Conservation (phyloP, 1,140 invertebrate genomes). For the Cydia splendana region DNA sequence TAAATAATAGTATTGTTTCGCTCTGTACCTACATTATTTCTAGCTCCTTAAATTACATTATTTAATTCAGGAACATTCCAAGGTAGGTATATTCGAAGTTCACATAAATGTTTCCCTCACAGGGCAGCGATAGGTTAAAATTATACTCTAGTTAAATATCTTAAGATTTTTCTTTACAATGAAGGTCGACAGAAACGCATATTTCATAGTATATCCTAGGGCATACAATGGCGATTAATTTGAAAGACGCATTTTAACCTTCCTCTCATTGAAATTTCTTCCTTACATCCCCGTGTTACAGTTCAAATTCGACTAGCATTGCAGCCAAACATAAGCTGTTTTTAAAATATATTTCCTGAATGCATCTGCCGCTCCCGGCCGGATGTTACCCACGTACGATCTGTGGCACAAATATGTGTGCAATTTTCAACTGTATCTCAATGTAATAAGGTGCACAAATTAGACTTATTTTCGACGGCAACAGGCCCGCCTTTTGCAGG, state of each 20-base stretch:
- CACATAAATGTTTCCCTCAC: too few species aligned
- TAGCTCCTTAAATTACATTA: too few species aligned
- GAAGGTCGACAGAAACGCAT: background rate
- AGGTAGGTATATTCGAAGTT: too few species aligned
- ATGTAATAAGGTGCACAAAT: background rate
- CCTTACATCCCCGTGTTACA: background rate
- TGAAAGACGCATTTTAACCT: background rate
- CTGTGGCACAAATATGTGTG: background rate
- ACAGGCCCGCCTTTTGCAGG: background rate
- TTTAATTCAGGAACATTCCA: too few species aligned
- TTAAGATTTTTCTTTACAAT: background rate
- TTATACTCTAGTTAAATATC: background rate
- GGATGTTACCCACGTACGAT: constrained; percentile 10
- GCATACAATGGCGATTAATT: background rate
- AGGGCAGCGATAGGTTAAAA: too few species aligned
- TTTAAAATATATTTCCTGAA: background rate
- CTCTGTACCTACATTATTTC: background rate
- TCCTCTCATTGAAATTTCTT: background rate
- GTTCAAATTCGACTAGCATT: background rate
- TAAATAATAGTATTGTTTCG: background rate
- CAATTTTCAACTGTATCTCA: background rate
- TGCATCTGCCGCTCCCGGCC: constrained; percentile 2
- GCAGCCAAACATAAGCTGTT: background rate
- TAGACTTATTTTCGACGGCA: background rate
- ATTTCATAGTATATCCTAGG: background rate